Evolutionary conservation across 2,888 invertebrate genomes (phyloP).

Genomic region (Agrotis exclamationis): DNA sequence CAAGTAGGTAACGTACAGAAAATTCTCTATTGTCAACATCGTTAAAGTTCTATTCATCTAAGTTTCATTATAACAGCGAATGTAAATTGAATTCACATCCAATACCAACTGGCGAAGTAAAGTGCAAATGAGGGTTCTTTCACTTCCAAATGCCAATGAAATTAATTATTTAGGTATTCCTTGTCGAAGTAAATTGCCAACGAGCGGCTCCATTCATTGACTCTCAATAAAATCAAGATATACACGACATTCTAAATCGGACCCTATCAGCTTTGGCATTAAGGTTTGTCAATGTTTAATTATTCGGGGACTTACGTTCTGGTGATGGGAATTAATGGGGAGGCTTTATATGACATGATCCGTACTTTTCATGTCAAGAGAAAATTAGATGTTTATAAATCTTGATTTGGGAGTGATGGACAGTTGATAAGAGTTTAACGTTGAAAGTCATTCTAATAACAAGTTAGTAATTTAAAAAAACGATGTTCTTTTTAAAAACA

Average conservation of each 20-base stretch:
- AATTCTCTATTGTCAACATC: background rate
- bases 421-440: conserved; percentile 19
- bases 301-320: conserved; percentile 46
- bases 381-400: conserved; percentile 47
- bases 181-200: conserved; percentile 68
- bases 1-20: background rate
- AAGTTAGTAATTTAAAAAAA: no score
- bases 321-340: conserved; percentile 56
- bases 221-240: conserved; percentile 65
- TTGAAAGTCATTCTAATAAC: conserved; percentile 10
- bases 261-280: conserved; percentile 36
- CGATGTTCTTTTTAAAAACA: no score
- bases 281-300: conserved; percentile 45
- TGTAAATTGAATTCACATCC: conserved; percentile 59
- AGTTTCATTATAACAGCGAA: conserved; percentile 49
- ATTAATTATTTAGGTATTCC: conserved; percentile 77
- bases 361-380: conserved; percentile 39
- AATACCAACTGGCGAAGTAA: conserved; percentile 52
- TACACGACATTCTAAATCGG: conserved; percentile 39
- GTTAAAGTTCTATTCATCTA: conserved; percentile 24
- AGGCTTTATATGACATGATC: conserved; percentile 43
- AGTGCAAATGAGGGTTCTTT: conserved; percentile 76
- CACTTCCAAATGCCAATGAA: conserved; percentile 69
- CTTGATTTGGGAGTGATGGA: conserved; percentile 27
- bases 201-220: conserved; percentile 66